Conservation (phyloP, 2,797 vertebrate species). For the Lacerta agilis region DNA sequence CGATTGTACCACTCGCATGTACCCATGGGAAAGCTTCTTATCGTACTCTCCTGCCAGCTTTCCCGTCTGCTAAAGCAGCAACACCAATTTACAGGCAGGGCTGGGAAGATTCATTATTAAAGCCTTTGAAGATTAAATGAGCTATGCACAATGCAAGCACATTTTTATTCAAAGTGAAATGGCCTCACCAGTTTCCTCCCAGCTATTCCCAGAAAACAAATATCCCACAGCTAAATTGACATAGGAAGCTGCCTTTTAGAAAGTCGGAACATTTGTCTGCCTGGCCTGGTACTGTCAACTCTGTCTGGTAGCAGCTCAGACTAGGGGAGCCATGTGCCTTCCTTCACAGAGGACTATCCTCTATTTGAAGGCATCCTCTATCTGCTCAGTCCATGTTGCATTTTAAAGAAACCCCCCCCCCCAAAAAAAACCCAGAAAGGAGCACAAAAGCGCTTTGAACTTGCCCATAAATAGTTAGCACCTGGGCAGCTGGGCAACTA, state of each 20-base stretch:
- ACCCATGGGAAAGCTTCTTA: background rate
- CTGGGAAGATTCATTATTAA: slow-evolving; percentile 31
- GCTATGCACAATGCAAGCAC: slow-evolving; percentile 29
- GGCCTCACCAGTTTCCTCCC: slow-evolving; percentile 33
- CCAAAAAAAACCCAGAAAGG: too few species aligned
- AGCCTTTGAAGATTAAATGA: slow-evolving; percentile 40
- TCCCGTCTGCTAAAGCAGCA: slow-evolving; percentile 26
- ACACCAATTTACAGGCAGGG: slow-evolving; percentile 7
- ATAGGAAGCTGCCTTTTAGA: background rate
- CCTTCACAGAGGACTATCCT: background rate
- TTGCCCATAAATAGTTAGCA: background rate
- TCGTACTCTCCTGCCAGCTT: background rate
- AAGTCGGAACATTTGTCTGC: background rate
- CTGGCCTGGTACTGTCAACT: background rate
- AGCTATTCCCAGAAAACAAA: slow-evolving; percentile 33
- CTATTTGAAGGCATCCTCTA: background rate
- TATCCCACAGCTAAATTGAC: background rate
- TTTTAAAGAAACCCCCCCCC: too few species aligned
- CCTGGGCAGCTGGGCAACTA: too few species aligned
- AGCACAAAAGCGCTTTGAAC: background rate
- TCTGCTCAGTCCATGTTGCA: background rate
- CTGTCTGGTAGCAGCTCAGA: background rate
- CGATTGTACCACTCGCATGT: background rate
- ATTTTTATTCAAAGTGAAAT: slow-evolving; percentile 22
- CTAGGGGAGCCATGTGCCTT: background rate